Conservation (phyloP, 2,888 invertebrate genomes). For the Sacculina carcini region DNA sequence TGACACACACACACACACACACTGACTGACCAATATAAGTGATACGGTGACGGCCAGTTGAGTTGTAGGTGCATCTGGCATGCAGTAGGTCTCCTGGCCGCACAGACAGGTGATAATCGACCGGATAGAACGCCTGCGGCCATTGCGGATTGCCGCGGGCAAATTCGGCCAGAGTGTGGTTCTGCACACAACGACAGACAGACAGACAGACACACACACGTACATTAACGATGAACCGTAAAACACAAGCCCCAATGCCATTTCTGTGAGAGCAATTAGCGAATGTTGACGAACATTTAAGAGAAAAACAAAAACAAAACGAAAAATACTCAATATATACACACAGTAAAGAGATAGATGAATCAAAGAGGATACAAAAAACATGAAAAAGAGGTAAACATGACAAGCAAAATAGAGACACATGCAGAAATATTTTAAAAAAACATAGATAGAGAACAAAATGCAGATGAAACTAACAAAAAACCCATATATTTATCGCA, state of each 20-base stretch:
- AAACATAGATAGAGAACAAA: not conserved
- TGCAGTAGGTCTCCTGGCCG: constrained; percentile 22
- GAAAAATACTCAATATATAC: not conserved
- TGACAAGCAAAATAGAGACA: no score
- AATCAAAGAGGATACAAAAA: no score
- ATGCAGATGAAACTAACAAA: not conserved
- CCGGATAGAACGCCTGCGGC: constrained; percentile 32
- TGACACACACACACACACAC: no score
- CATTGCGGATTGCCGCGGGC: constrained; percentile 30
- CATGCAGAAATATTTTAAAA: not conserved
- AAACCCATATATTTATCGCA: no score
- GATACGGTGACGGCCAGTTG: constrained; percentile 19
- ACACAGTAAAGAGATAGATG: not conserved
- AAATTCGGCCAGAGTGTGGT: constrained; percentile 11
- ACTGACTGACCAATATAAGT: constrained; percentile 25
- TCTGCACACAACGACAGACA: constrained; percentile 11
- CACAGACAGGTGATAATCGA: constrained; percentile 20
- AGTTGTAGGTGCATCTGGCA: constrained; percentile 28
- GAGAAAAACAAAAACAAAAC: not conserved
- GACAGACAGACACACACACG: not conserved
- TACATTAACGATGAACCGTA: not conserved
- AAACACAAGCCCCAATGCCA: no score
- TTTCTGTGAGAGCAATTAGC: no score
- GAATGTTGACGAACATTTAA: no score
- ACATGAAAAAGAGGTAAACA: no score